Evolutionary conservation across 2,113 vertebrate species (phyloP).

Genomic region (Bolborhynchus lineola): DNA sequence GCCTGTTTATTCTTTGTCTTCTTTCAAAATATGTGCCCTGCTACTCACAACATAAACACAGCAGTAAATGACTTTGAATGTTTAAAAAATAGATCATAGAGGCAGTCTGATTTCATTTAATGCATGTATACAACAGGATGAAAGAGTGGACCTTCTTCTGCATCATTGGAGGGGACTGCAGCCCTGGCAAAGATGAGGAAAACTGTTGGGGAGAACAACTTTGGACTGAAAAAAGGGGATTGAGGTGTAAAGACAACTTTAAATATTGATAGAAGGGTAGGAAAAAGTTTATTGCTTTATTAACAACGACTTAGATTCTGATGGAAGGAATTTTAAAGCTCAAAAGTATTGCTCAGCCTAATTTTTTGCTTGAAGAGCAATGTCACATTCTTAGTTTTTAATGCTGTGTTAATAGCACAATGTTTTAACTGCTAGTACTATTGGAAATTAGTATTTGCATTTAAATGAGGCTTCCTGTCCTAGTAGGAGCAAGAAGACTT

Average conservation of each 20-base stretch:
- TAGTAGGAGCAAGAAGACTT: neutral
- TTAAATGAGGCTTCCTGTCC: neutral
- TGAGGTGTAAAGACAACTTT: neutral
- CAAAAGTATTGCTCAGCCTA: neutral
- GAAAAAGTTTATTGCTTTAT: neutral
- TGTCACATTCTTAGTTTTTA: neutral
- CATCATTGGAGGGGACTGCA: neutral
- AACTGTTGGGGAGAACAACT: fast-evolving
- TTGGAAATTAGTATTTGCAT: neutral
- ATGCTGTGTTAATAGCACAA: neutral
- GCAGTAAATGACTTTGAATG: constrained; percentile 26
- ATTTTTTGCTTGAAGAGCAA: neutral
- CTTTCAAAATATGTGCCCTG: constrained; percentile 37
- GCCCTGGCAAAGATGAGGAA: neutral
- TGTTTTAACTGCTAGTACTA: neutral
- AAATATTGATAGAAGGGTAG: neutral
- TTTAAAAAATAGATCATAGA: constrained; percentile 42
- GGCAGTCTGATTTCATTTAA: constrained; percentile 30
- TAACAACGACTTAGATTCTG: neutral
- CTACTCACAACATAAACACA: constrained; percentile 10
- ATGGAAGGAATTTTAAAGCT: neutral
- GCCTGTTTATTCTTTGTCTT: constrained; percentile 9
- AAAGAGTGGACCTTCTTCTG: neutral
- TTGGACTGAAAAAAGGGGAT: neutral
- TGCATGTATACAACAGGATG: neutral